These are phyloP conservation scores for Papilio polyxenes DNA, from an alignment of 1,140 invertebrate genomes.

Conservation along the genomic window DNA sequence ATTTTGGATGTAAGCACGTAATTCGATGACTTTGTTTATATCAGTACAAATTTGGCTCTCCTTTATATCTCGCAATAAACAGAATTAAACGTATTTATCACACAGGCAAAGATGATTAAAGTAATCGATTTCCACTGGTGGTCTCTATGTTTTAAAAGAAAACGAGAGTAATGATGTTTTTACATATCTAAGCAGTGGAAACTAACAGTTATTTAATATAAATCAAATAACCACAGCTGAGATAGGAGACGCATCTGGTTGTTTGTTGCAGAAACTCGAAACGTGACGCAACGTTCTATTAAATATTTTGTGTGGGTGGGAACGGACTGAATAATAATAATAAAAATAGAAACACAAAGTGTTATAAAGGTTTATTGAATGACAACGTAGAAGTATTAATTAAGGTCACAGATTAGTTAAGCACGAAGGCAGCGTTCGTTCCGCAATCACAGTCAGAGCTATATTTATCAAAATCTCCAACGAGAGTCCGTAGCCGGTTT, in stretches of 20 bases:
- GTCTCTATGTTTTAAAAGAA: not conserved
- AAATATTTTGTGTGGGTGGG: not conserved
- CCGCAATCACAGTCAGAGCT: slow-evolving; percentile 28
- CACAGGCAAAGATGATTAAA: not conserved
- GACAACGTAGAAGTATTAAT: slow-evolving; percentile 5
- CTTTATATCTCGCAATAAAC: slow-evolving; percentile 6
- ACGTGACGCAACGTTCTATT: not conserved
- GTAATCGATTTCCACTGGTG: not conserved
- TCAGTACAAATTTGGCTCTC: slow-evolving; percentile 34
- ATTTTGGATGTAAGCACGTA: slow-evolving; percentile 25
- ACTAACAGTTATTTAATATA: no score
- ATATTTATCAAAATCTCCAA: slow-evolving; percentile 30
- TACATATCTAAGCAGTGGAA: no score
- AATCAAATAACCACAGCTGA: no score
- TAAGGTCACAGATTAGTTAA: slow-evolving; percentile 28
- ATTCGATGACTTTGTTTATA: slow-evolving; percentile 38
- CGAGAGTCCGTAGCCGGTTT: slow-evolving; percentile 29
- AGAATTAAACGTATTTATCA: slow-evolving; percentile 14
- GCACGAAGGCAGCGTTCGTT: slow-evolving; percentile 19
- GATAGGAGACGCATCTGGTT: not conserved
- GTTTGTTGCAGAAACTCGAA: not conserved
- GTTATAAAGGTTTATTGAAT: not conserved
- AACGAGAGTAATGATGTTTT: not conserved
- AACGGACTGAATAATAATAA: not conserved
- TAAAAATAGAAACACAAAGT: not conserved